Percentiles rank a stretch among this genome's conserved stretches.
These are phyloP conservation scores for Acipenser oxyrinchus DNA, from an alignment of 2,797 vertebrate genomes.

Conservation along the genomic window DNA sequence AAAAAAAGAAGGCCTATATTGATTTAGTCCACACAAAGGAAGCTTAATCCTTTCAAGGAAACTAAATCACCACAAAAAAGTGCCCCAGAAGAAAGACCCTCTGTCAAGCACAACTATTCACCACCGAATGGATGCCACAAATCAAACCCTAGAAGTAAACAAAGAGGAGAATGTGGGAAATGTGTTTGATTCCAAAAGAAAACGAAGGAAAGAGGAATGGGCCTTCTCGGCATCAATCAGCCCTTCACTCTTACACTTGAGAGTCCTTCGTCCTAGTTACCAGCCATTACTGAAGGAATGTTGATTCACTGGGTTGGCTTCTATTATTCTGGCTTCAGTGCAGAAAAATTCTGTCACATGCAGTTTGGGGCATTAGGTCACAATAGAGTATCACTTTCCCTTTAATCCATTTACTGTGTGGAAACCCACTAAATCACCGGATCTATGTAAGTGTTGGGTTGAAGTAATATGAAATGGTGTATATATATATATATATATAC, in stretches of 20 bases:
- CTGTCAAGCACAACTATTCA: slow-evolving; percentile 79
- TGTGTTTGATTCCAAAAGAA: slow-evolving; percentile 40
- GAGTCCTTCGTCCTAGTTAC: slow-evolving; percentile 48
- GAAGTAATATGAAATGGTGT: too few species aligned
- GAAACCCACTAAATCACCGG: too few species aligned
- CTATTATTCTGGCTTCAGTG: slow-evolving; percentile 45
- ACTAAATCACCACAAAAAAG: slow-evolving; percentile 79
- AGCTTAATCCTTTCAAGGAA: slow-evolving; percentile 91
- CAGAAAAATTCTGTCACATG: slow-evolving; percentile 53
- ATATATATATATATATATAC: too few species aligned
- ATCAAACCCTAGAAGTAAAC: slow-evolving; percentile 80
- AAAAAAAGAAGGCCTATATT: slow-evolving; percentile 77
- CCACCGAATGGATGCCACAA: slow-evolving; percentile 72
- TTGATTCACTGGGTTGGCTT: slow-evolving; percentile 51
- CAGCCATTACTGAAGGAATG: slow-evolving; percentile 58
- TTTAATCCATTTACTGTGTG: background rate
- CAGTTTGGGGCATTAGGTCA: slow-evolving; percentile 43
- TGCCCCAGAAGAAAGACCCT: slow-evolving; percentile 75
- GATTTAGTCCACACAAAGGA: slow-evolving; percentile 91
- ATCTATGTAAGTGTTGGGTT: too few species aligned
- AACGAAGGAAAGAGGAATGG: slow-evolving; percentile 36
- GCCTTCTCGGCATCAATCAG: slow-evolving; percentile 13
- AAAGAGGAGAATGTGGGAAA: slow-evolving; percentile 81
- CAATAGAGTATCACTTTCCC: slow-evolving; percentile 36
- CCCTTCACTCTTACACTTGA: slow-evolving; percentile 33